A percentile compares a stretch with the other conserved stretches of the same genome.
These are phyloP conservation scores for Mormyrus proboscirostris DNA, from an alignment of 2,797 vertebrate species.

Conservation along the genomic window DNA sequence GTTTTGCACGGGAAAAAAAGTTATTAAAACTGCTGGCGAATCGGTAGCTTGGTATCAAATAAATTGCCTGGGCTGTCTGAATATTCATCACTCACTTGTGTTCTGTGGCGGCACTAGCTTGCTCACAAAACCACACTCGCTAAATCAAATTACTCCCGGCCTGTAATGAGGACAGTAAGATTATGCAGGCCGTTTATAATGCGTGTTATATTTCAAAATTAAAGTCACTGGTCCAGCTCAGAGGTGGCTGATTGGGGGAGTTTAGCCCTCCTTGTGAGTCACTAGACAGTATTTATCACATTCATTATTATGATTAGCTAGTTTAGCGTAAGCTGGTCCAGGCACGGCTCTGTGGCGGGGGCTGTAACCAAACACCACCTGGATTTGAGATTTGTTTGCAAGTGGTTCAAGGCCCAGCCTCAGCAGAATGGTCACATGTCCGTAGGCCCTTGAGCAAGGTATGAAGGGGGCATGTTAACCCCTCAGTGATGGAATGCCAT, in stretches of 20 bases:
- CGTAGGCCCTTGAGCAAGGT: not conserved
- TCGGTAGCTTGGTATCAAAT: conserved; percentile 32
- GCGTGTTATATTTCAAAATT: not conserved
- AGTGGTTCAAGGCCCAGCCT: not conserved
- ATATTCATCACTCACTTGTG: conserved; percentile 41
- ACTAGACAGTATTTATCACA: not conserved
- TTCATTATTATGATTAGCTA: not conserved
- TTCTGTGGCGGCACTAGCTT: conserved; percentile 23
- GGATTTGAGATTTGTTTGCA: not conserved
- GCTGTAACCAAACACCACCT: not conserved
- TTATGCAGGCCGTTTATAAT: conserved; percentile 15
- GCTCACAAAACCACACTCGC: conserved; percentile 28
- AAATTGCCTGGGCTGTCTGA: conserved; percentile 30
- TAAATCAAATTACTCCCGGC: conserved; percentile 38
- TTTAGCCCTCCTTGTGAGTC: not conserved
- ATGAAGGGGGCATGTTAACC: not conserved
- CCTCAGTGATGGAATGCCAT: not conserved
- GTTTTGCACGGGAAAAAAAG: conserved; percentile 16
- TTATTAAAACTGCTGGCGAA: conserved; percentile 26
- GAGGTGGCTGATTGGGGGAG: not conserved
- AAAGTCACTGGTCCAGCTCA: not conserved
- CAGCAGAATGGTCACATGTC: not conserved
- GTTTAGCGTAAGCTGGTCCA: not conserved
- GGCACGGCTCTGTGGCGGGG: not conserved
- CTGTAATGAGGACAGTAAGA: not conserved